These are phyloP conservation scores for Scaptodrosophila lebanonensis DNA, from an alignment of 1,140 invertebrate genomes.

Conservation along the genomic window DNA sequence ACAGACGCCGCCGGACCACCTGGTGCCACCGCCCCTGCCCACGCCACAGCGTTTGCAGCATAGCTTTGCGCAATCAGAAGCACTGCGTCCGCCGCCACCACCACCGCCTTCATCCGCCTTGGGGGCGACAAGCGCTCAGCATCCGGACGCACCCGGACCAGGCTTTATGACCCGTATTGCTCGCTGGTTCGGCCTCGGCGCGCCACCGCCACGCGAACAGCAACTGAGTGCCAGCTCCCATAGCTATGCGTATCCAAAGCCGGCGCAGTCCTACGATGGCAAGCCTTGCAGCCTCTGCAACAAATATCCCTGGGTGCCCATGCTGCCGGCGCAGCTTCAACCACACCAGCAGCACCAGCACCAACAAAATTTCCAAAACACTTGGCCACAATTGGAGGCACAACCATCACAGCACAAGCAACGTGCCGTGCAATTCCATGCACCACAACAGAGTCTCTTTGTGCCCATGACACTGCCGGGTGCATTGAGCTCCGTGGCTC, in stretches of 20 bases:
- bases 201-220: conserved; percentile 36
- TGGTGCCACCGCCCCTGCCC: conserved; percentile 61
- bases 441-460: conserved; percentile 33
- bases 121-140: too few relatives aligned
- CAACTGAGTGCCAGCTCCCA: conserved; percentile 32
- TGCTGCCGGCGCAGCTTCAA: conserved; percentile 60
- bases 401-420: conserved; percentile 59
- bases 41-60: conserved; percentile 43
- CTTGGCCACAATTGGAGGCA: conserved; percentile 35
- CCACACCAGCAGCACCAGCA: conserved; percentile 47
- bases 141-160: too few relatives aligned
- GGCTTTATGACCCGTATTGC: conserved; percentile 72
- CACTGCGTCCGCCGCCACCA: conserved; percentile 7
- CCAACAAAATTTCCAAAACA: conserved; percentile 43
- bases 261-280: conserved; percentile 54
- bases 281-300: conserved; percentile 85
- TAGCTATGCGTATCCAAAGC: conserved; percentile 60
- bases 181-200: conserved; percentile 68
- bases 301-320: conserved; percentile 86
- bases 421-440: conserved; percentile 59
- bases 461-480: conserved; percentile 78
- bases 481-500: conserved; percentile 78
- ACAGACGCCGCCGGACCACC: conserved; percentile 56
- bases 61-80: conserved; percentile 8
- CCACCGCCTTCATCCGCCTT: too few relatives aligned